Percentiles rank a stretch among this genome's conserved stretches.
Evolutionary conservation across 2,888 invertebrate genomes (phyloP).

Genomic region (Drosophila tanythrix): DNA sequence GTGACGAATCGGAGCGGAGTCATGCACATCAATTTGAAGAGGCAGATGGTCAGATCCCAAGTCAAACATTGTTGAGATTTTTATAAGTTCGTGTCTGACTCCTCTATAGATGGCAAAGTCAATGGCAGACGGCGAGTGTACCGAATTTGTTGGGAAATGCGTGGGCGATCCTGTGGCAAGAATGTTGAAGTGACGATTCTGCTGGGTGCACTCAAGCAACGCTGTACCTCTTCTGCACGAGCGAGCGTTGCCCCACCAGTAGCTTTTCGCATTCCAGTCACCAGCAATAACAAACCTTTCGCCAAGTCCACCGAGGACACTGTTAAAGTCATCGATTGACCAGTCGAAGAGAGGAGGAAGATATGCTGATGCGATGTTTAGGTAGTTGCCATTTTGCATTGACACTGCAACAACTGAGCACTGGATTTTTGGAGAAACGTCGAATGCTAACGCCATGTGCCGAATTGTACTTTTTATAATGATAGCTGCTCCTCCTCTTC

Average conservation of each 20-base stretch:
- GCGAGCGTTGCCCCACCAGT: background rate
- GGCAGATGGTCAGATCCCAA: background rate
- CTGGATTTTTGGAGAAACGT: background rate
- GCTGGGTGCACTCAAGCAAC: background rate
- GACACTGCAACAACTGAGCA: background rate
- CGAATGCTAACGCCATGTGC: background rate
- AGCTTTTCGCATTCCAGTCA: constrained; percentile 7
- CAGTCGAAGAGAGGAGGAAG: background rate
- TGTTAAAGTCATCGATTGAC: background rate
- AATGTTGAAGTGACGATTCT: background rate
- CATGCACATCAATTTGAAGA: background rate
- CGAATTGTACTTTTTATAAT: background rate
- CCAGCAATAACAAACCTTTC: background rate
- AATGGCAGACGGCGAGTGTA: constrained; percentile 5
- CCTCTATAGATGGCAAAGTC: constrained; percentile 12
- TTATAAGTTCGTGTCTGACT: background rate
- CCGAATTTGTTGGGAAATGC: background rate
- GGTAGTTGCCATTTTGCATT: too few species aligned
- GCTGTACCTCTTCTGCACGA: background rate
- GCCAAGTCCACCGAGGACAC: background rate
- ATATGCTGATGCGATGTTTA: too few species aligned
- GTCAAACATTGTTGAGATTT: background rate
- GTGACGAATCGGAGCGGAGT: background rate
- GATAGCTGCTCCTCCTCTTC: background rate
- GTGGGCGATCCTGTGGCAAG: constrained; percentile 5